Conservation (phyloP, 2,888 invertebrate genomes). For the Herminia tarsipennalis region DNA sequence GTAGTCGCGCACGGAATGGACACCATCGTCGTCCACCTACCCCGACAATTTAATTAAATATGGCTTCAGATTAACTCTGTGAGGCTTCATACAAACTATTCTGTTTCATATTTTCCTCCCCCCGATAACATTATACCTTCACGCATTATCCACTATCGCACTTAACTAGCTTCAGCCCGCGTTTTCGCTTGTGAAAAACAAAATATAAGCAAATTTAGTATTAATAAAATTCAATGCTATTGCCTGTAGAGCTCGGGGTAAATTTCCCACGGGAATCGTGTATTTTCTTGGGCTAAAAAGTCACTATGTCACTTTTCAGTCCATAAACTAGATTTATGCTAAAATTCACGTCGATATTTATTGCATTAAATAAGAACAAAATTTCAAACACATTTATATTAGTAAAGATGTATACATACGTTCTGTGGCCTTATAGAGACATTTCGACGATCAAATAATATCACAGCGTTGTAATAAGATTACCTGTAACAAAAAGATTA, state of each 20-base stretch:
- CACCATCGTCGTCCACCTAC: constrained; percentile 62
- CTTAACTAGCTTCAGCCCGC: too few species aligned
- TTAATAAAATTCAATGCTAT: too few species aligned
- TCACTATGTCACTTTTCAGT: too few species aligned
- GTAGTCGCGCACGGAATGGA: constrained; percentile 67
- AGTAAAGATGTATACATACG: constrained; percentile 24
- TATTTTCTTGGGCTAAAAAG: too few species aligned
- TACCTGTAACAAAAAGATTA: constrained; percentile 81
- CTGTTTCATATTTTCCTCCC: constrained; percentile 75
- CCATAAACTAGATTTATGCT: too few species aligned
- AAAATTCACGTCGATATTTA: too few species aligned
- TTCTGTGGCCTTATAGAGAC: constrained; percentile 34
- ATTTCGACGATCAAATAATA: constrained; percentile 41
- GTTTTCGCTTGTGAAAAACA: too few species aligned
- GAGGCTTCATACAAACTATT: constrained; percentile 80
- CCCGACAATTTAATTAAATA: constrained; percentile 84
- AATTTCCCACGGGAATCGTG: too few species aligned
- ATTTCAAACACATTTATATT: too few species aligned
- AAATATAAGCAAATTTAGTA: too few species aligned
- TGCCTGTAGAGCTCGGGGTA: too few species aligned
- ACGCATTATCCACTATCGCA: constrained; percentile 29
- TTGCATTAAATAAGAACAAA: too few species aligned
- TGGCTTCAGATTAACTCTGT: constrained; percentile 82
- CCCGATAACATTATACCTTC: constrained; percentile 33
- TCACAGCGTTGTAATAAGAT: constrained; percentile 51